Conservation (phyloP, 2,113 vertebrate species). For the Brachypodius melanocephalos region DNA sequence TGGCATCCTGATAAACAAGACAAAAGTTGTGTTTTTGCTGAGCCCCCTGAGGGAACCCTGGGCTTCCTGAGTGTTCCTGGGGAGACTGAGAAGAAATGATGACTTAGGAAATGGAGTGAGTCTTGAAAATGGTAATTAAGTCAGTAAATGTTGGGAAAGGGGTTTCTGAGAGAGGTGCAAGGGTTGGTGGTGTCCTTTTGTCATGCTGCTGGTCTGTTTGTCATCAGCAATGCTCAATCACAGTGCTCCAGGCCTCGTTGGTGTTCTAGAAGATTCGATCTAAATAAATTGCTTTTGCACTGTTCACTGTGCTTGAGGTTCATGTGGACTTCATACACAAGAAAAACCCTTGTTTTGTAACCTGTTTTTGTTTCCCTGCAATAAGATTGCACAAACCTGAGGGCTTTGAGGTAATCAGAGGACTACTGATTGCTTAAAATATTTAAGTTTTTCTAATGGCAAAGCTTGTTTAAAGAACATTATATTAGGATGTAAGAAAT, state of each 20-base stretch:
- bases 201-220: neutral
- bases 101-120: neutral
- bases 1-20: neutral
- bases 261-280: neutral
- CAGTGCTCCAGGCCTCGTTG: neutral
- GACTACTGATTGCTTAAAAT: neutral
- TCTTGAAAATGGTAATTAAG: neutral
- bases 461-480: neutral
- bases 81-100: neutral
- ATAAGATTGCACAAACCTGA: neutral
- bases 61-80: neutral
- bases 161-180: neutral
- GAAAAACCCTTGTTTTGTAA: neutral
- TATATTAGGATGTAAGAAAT: neutral
- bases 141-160: neutral
- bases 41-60: neutral
- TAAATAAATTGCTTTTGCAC: neutral
- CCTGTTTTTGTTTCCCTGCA: neutral
- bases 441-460: neutral
- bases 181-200: neutral
- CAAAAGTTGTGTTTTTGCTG: neutral
- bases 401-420: neutral
- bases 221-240: neutral
- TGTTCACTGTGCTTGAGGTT: neutral
- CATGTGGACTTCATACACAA: fast-evolving